Evolutionary conservation across 2,113 vertebrate species (phyloP).

Genomic region (Nycticorax nycticorax): DNA sequence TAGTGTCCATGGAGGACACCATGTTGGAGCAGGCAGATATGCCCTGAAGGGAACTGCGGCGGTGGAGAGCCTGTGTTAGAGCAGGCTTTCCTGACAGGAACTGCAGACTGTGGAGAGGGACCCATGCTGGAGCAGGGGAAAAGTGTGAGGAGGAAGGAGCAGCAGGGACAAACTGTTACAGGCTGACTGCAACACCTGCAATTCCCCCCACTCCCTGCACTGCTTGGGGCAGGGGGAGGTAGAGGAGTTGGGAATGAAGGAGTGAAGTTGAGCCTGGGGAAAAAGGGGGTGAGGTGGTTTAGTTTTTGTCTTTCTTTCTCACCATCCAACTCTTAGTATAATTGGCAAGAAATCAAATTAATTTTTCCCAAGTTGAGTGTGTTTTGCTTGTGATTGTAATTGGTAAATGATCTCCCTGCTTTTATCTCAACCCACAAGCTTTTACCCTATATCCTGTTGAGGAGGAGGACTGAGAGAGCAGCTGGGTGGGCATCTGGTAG

Average conservation of each 20-base stretch:
- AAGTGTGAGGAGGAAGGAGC: not conserved
- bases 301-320: not conserved
- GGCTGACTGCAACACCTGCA: not conserved
- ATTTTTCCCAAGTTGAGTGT: not conserved
- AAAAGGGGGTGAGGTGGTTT: fast-evolving
- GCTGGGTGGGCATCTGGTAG: not conserved
- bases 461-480: not conserved
- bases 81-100: not conserved
- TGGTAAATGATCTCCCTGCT: not conserved
- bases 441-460: not conserved
- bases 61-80: not conserved
- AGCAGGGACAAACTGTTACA: not conserved
- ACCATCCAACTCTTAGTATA: not conserved
- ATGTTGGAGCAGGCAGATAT: fast-evolving
- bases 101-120: not conserved
- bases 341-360: not conserved
- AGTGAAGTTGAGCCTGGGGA: not conserved
- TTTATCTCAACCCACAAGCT: not conserved
- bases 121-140: not conserved
- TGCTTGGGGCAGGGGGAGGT: not conserved
- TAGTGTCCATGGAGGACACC: not conserved
- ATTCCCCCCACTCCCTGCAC: fast-evolving
- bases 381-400: not conserved
- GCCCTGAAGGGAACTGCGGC: not conserved
- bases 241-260: not conserved